Base-by-base conservation (phyloP, 1,140 invertebrate species). In the Euura lappo region DNA sequence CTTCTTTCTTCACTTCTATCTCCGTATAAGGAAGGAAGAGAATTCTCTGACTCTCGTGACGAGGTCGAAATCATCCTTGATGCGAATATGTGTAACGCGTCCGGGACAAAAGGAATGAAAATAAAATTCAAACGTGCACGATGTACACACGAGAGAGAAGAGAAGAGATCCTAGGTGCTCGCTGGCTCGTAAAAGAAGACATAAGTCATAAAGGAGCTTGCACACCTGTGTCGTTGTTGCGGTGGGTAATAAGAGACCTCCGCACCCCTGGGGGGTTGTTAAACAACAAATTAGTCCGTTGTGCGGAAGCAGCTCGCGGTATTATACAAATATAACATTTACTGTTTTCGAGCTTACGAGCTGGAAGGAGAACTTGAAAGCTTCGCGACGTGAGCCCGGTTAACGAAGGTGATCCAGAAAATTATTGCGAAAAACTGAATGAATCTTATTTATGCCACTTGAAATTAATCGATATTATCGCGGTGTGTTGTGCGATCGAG, bases 241-340 rank as follows among this genome's bases (percentile, higher is more conserved):
- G 73, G 76, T 76, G 75, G 77, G 75, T 71, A 75, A 68, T 68
- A 77, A 60, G 51, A 60, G 73, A 74, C 74, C 72, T 60, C 13
- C 72, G 60, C 73, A 79, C 75, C 77, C 77, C 79, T 76, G 72
- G 71, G 75, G 76, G 76, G 71, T 76, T 75, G 78, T 80, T 80
- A 79, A 76, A 72, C 72, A 75, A 78, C 75, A 76, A 81, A 81
- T 81, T 81, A 81, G 79, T 69, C 74, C 77, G 76, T 74, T 75
- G 77, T 75, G 72, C 73, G 69, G 64, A 75, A 78, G 75, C 75
- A 8, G 13, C 13, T n/a, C 10, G 51, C 51, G 51, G 10, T 77
- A 78, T 78, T 78, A 78, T 76, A 78, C 77, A 77, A 78, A 78
- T 77, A 74, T 78, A 78, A 77, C 74, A 66, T 70, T 73, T 70